phyloP scores from a whole-genome alignment of 2,113 vertebrate genomes.

The Scophthalmus maximus region DNA sequence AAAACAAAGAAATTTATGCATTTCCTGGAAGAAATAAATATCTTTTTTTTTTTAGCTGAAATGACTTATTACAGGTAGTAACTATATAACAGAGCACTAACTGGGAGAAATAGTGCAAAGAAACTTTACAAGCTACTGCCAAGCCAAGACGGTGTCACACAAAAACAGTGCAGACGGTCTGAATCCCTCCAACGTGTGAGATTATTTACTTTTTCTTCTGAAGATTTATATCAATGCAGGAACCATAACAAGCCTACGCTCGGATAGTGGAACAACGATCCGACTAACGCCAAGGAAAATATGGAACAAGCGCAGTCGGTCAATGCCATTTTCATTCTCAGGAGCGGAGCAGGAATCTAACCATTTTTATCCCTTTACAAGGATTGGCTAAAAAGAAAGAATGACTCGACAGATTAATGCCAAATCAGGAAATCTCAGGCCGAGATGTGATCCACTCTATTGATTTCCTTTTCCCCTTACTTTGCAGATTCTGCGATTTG shows the following conservation, averaged over 20 bases:
- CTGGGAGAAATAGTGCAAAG: constrained; percentile 14
- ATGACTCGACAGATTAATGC: constrained; percentile 74
- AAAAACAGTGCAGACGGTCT: constrained; percentile 41
- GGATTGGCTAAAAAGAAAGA: constrained; percentile 56
- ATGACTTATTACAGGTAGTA: constrained; percentile 35
- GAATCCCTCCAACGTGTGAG: constrained; percentile 46
- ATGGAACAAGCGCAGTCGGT: constrained; percentile 39
- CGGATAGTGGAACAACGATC: constrained; percentile 32
- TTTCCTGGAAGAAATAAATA: constrained; percentile 14
- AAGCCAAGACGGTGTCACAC: constrained; percentile 31
- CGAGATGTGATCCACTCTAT: constrained; percentile 74
- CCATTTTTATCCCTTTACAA: constrained; percentile 74
- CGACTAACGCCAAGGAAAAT: constrained; percentile 41
- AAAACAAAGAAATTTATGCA: constrained; percentile 10
- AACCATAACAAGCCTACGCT: constrained; percentile 33
- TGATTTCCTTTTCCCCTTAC: constrained; percentile 68
- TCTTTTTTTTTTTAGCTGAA: constrained; percentile 9
- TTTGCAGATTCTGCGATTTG: constrained; percentile 64
- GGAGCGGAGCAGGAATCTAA: constrained; percentile 63
- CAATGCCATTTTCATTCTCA: constrained; percentile 35
- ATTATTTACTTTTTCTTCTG: constrained; percentile 58
- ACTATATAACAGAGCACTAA: constrained; percentile 36
- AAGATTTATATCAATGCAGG: constrained; percentile 54
- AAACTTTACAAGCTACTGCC: constrained; percentile 28
- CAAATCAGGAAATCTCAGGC: constrained; percentile 71